Evolutionary conservation across 2,797 vertebrate genomes (phyloP), one percentile per base, ranked within the genome.

Genomic region (Peromyscus melanophrys): DNA sequence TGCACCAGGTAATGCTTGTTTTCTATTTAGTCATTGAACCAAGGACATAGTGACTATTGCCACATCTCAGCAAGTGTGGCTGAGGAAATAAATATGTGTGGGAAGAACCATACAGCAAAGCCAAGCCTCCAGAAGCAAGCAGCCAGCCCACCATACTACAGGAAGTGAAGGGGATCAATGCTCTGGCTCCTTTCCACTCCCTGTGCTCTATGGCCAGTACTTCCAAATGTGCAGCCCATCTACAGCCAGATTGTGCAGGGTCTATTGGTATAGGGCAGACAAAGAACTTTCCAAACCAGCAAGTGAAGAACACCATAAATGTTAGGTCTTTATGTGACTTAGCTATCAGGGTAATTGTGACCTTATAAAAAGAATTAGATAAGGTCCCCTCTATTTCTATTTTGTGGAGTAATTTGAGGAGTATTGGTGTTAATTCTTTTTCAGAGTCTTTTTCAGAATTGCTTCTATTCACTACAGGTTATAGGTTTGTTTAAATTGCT

Each of bases 101-200:
- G 59, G 49, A 6, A 67, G 37, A 25, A 2, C 3, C n/a, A 12
- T 23, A 21, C 9, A 81, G 0, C 11, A 78, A 81, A 19, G 46
- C 65, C 31, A 16, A 52, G 4, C 13, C 6, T n/a, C 43, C 6
- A 4, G 16, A 83, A 65, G 55, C 34, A n/a, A 77, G n/a, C 31
- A 40, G 49, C 2, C 34, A n/a, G 7, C 29, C 61, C 27, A 31
- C 27, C 12, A 31, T 31, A 21, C 71, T 17, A 12, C 23, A 27
- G 37, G 25, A 71, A 12, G 0, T 4, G 37, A 17, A 69, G 11
- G 19, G 29, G 5, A 23, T 16, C 1, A 0, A 7, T 10, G 6
- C 4, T 25, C 46, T 4, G 7, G 16, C 43, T 76, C 23, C 12
- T 21, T 25, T 37, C 17, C 1, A 21, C 4, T 40, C 29, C 5